Evolutionary conservation across 2,113 vertebrate species (phyloP).

Genomic region (Balaeniceps rex): DNA sequence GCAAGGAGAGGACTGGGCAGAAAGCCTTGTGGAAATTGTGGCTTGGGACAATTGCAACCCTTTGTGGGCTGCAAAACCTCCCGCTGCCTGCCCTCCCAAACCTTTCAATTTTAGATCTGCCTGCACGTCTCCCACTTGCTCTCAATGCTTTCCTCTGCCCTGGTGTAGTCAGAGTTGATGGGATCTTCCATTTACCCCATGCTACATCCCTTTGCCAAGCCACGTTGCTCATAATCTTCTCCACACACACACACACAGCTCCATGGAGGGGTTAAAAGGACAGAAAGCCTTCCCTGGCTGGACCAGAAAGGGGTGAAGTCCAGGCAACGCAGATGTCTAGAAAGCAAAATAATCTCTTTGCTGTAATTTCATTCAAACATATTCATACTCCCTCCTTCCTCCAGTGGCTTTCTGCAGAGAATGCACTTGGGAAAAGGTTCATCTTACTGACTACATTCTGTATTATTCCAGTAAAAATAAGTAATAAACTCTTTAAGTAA

Average conservation of each 20-base stretch:
- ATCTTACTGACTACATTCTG: conserved; percentile 34
- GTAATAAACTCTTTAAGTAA: conserved; percentile 61
- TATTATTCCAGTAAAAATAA: conserved; percentile 63
- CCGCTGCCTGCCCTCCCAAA: neutral
- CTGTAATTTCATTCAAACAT: conserved; percentile 46
- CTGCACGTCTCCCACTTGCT: neutral
- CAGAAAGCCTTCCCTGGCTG: neutral
- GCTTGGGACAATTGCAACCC: neutral
- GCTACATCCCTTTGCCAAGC: neutral
- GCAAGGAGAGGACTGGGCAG: neutral
- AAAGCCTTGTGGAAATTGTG: neutral
- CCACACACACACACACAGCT: neutral
- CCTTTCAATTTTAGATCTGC: neutral
- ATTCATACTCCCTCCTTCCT: conserved; percentile 23
- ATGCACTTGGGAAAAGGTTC: conserved; percentile 17
- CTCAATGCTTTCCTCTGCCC: neutral
- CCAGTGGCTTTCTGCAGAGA: neutral
- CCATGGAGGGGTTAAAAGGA: neutral
- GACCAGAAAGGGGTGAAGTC: neutral
- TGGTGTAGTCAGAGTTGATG: rapidly evolving
- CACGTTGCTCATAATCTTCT: neutral
- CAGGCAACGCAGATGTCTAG: neutral
- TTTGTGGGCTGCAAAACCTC: neutral
- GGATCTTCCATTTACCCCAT: neutral
- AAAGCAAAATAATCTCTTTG: conserved; percentile 22